These are phyloP conservation scores for Dusona sp. DNA, from an alignment of 2,888 invertebrate genomes.

Conservation along the genomic window DNA sequence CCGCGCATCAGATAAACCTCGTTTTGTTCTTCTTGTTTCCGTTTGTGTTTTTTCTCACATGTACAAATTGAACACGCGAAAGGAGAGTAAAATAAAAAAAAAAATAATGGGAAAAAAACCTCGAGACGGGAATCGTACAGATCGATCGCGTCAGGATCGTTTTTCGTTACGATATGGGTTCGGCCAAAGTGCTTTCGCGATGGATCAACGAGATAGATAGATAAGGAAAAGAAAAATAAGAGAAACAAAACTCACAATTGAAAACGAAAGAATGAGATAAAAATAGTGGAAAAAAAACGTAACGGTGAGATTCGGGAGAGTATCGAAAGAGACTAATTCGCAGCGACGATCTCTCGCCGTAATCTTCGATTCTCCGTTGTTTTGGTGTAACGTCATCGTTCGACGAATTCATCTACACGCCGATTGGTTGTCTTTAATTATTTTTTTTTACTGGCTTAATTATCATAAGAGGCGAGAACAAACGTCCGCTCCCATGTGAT, in stretches of 20 bases:
- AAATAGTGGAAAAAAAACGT: slow-evolving; percentile 5
- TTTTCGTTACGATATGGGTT: slow-evolving; percentile 42
- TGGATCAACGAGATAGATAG: slow-evolving; percentile 49
- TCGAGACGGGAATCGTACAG: slow-evolving; percentile 59
- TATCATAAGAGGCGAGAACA: slow-evolving; percentile 20
- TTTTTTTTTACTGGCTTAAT: slow-evolving; percentile 23
- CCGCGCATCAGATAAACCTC: slow-evolving; percentile 80
- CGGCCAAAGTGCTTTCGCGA: slow-evolving; percentile 61
- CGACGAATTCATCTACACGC: slow-evolving; percentile 33
- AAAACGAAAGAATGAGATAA: slow-evolving; percentile 13
- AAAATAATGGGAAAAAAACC: slow-evolving; percentile 35
- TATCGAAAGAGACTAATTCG: slow-evolving; percentile 36
- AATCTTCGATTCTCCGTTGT: slow-evolving; percentile 49
- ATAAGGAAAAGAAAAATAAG: not conserved
- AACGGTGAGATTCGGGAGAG: slow-evolving; percentile 14
- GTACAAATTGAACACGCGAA: slow-evolving; percentile 71
- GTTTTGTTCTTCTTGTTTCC: slow-evolving; percentile 43
- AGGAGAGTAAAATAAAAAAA: not conserved
- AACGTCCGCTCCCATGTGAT: slow-evolving; percentile 31
- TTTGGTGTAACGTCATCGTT: slow-evolving; percentile 33
- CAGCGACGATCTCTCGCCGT: slow-evolving; percentile 22
- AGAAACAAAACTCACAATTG: slow-evolving; percentile 3
- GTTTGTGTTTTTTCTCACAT: slow-evolving; percentile 64
- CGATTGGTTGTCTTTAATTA: not conserved
- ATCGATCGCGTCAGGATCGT: slow-evolving; percentile 43